Base-by-base conservation (phyloP, 2,113 vertebrate species). In the Nothocercus julius region DNA sequence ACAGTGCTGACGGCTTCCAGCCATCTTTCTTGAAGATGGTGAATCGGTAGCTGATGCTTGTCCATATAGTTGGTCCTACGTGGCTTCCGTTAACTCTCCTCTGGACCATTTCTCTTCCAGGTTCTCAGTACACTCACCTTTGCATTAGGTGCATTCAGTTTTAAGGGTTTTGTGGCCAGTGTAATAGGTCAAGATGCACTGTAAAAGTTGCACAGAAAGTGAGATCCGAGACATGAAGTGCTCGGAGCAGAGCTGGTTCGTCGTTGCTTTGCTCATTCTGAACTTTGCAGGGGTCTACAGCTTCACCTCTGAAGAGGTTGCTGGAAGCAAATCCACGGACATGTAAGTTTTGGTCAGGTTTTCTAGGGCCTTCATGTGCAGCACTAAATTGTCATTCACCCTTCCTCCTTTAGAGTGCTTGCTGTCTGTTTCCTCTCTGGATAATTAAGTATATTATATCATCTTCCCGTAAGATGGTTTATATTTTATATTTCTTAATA, bases 111-210 rank as follows among this genome's bases (percentile, higher is more conserved):
- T 8, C n/a, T 84, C 22, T 32, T 69, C 51, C 45, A 87, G 70
- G 32, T 63, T 80, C 32, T 87, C n/a, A 2, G 7, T 47, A 20
- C 24, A 51, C 47, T 66, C 0, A 0, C 69, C 56, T 86, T 27
- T 32, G 44, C 32, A 0, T 78, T 72, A 34, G 0, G 1, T 45
- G 42, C 0, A 0, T 36, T 19, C 0, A 1, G 15, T 61, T 79
- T 87, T 58, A 64, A 82, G 58, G 40, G 79, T 86, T 80, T 47
- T 18, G 42, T 77, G 40, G 7, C 36, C 1, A 13, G 47, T 24
- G 7, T 17, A 53, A 40, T 47, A 56, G 62, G 24, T 79, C 16
- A 47, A 24, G 36, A 67, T 6, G 12, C 8, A 7, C n/a, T 44
- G 13, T 40, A 40, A 30, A 70, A 93, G 66, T 53, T 62, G 78